phyloP scores from a whole-genome alignment of 2,888 invertebrate species.

The Holacanthella duospinosa region DNA sequence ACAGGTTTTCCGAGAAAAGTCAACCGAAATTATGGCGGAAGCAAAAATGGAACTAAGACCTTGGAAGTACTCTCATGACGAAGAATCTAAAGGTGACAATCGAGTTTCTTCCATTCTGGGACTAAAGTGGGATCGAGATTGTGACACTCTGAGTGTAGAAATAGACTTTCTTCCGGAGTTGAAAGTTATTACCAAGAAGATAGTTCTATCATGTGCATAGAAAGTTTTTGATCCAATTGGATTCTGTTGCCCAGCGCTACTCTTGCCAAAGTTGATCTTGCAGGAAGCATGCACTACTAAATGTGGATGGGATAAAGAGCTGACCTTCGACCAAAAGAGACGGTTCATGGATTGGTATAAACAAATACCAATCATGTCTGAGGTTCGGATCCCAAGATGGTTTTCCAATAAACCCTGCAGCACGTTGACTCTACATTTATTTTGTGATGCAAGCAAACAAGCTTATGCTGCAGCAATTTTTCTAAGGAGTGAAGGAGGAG shows the following conservation, averaged over 20 bases:
- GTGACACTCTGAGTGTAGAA: conserved; percentile 22
- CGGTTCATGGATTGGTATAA: conserved; percentile 25
- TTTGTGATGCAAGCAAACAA: conserved; percentile 37
- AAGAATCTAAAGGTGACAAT: too few relatives aligned
- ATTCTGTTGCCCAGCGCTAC: background rate
- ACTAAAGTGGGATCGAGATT: conserved; percentile 9
- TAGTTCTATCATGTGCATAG: conserved; percentile 8
- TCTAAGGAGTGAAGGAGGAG: conserved; percentile 25
- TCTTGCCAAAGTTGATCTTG: conserved; percentile 16
- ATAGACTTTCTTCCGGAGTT: background rate
- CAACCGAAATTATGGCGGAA: conserved; percentile 22
- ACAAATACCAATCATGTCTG: conserved; percentile 15
- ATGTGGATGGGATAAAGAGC: conserved; percentile 20
- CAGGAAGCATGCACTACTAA: conserved; percentile 20
- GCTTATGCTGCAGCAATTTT: conserved; percentile 38
- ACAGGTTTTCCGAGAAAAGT: background rate
- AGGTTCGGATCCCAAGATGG: conserved; percentile 32
- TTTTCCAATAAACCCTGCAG: conserved; percentile 5
- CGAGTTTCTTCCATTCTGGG: conserved; percentile 12
- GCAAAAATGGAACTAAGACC: conserved; percentile 32
- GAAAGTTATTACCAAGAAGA: conserved; percentile 11
- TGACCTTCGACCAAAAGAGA: conserved; percentile 8
- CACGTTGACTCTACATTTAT: conserved; percentile 33
- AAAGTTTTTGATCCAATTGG: conserved; percentile 14
- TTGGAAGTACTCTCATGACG: conserved; percentile 26